phyloP scores from a whole-genome alignment of 2,113 vertebrate species.

The Nipponia nippon region DNA sequence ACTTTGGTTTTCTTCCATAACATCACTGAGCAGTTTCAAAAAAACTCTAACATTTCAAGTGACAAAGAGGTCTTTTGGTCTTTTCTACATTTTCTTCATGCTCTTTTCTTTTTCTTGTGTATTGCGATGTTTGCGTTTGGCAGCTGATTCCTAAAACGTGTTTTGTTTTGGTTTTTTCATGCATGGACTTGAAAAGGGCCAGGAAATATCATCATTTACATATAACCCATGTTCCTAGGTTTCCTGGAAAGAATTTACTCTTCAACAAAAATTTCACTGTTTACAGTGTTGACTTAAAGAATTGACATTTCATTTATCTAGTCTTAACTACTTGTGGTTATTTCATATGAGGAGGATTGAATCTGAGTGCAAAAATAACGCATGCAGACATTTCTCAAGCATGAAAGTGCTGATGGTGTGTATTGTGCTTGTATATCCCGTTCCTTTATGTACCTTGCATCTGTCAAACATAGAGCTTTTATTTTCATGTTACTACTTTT shows the following conservation, averaged over 20 bases:
- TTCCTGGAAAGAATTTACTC: neutral
- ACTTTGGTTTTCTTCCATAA: conserved; percentile 41
- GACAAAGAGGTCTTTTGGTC: neutral
- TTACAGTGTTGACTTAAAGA: neutral
- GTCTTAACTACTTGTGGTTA: neutral
- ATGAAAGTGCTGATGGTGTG: conserved; percentile 21
- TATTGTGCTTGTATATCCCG: neutral
- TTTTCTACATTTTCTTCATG: conserved; percentile 15
- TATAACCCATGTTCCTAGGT: conserved; percentile 26
- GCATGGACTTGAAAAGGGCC: conserved; percentile 55
- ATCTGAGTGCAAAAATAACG: neutral
- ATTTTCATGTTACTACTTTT: neutral
- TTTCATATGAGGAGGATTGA: neutral
- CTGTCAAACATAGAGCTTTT: neutral
- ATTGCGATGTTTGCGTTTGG: neutral
- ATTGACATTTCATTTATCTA: neutral
- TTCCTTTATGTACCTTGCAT: neutral
- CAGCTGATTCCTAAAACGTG: neutral
- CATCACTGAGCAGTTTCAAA: conserved; percentile 4
- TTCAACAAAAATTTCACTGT: neutral
- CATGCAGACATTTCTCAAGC: neutral
- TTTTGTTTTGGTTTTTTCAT: conserved; percentile 42
- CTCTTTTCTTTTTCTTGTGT: neutral
- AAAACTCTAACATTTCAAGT: neutral
- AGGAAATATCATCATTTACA: conserved; percentile 17